Base-by-base conservation (phyloP, 1,140 invertebrate species). In the Ceratosolen solmsi region DNA sequence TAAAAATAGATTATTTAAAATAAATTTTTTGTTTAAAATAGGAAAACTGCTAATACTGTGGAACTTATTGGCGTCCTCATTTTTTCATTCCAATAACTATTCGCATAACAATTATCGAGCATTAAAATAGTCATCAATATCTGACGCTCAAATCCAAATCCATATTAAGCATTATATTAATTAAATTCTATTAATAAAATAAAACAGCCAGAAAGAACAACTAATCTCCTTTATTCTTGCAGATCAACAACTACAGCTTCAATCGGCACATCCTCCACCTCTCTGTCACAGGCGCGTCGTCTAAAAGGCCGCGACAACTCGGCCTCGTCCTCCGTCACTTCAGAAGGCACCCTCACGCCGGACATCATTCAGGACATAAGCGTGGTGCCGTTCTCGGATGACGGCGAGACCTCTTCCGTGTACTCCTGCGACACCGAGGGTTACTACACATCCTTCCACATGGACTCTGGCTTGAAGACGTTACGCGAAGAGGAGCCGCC, bases 391-490 rank as follows among this genome's bases (percentile, higher is more conserved):
- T 93, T 93, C 87, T 92, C 94, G 80, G 96, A 97, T 89, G 97
- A 98, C 87, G 95, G 96, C 56, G 97, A 98, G 90, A 97, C 96
- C 7, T 97, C 96, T 86, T 98, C 97, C 0, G 96, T 97, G 65
- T 98, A 98, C 90, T 98, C 97, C 8, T 97, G 97, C 87, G 98
- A 99, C 88, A 98, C 97, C 20, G 98, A 99, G 90, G 98, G 98
- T 17, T 99, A 99, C 89, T 99, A 98, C 89, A 99, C 98, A 0
- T 98, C 97, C 17, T 99, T 99, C 92, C 97, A 99, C 89, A 95
- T 98, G 93, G 98, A 99, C 90, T 98, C 97, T 78, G 98, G 98
- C 2, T 89, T 99, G 63, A 97, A 97, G 89, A 96, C 95, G 0
- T 89, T 96, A 22, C 95, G 95, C 88, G 96, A 96, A 89, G 96